These are phyloP conservation scores for Lerista edwardsae DNA, from an alignment of 2,797 vertebrate species.

Conservation along the genomic window DNA sequence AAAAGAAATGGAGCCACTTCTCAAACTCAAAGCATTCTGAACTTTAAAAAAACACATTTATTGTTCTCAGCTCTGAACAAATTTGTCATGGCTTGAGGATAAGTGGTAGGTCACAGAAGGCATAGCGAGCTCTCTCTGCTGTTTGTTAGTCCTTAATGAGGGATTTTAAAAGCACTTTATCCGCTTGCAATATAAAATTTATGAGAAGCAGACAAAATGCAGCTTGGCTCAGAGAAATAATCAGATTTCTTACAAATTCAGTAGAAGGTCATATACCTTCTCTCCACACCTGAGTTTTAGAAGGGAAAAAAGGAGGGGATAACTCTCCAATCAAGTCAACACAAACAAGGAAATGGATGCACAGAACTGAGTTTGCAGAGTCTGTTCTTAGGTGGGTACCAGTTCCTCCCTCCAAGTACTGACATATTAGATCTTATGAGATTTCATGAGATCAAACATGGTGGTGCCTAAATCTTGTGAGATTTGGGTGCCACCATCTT, in stretches of 20 bases:
- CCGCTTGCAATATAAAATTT: conserved; percentile 17
- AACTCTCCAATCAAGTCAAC: not conserved
- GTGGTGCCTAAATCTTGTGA: too few relatives aligned
- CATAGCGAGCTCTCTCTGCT: not conserved
- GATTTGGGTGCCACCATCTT: too few relatives aligned
- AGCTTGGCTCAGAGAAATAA: conserved; percentile 21
- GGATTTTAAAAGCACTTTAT: conserved; percentile 24
- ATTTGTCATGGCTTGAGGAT: conserved; percentile 17
- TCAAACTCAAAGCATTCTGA: not conserved
- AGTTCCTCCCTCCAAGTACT: too few relatives aligned
- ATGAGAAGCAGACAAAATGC: not conserved
- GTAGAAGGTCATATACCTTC: not conserved
- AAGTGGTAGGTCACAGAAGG: not conserved
- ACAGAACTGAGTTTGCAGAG: not conserved
- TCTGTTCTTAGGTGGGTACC: not conserved
- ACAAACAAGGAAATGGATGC: not conserved
- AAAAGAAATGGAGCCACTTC: not conserved
- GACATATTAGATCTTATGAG: too few relatives aligned
- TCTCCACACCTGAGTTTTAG: not conserved
- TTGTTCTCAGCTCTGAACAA: conserved; percentile 28
- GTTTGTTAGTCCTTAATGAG: conserved; percentile 10
- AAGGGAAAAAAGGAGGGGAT: too few relatives aligned
- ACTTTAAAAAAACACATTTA: conserved; percentile 30
- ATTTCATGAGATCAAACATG: too few relatives aligned
- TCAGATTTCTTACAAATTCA: not conserved